Evolutionary conservation across 1,140 invertebrate species (phyloP).

Genomic region (Drosophila mayri): DNA sequence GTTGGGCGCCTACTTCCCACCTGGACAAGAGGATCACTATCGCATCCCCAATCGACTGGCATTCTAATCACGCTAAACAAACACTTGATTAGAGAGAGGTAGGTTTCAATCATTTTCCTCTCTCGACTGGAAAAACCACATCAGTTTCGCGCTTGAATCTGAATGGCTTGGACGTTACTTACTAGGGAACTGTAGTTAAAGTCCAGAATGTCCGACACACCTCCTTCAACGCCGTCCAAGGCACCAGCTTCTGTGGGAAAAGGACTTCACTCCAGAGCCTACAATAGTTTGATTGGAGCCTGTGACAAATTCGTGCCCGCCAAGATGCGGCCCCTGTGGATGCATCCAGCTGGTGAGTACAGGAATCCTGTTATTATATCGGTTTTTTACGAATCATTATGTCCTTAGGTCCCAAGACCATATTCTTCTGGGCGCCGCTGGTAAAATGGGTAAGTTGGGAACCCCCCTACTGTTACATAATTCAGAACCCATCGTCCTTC

Average conservation of each 20-base stretch:
- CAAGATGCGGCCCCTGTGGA: slow-evolving; percentile 44
- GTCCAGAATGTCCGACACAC: slow-evolving; percentile 17
- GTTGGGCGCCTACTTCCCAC: slow-evolving; percentile 19
- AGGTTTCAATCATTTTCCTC: slow-evolving; percentile 17
- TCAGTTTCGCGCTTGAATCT: slow-evolving; percentile 3
- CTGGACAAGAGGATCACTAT: slow-evolving; percentile 17
- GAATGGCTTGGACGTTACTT: slow-evolving; percentile 1
- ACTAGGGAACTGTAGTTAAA: not conserved
- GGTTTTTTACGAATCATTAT: not conserved
- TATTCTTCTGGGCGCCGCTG: slow-evolving; percentile 49
- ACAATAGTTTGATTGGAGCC: slow-evolving; percentile 19
- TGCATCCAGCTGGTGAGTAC: slow-evolving; percentile 43
- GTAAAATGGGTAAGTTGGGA: slow-evolving; percentile 48
- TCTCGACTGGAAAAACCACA: not conserved
- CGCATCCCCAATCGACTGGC: slow-evolving; percentile 4
- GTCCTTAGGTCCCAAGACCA: slow-evolving; percentile 35
- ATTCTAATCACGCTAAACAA: slow-evolving; percentile 8
- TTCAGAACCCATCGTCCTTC: slow-evolving; percentile 24
- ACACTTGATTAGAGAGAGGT: slow-evolving; percentile 12
- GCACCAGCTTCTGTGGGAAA: slow-evolving; percentile 5
- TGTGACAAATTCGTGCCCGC: slow-evolving; percentile 45
- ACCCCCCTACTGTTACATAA: slow-evolving; percentile 19
- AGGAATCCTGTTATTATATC: accelerated
- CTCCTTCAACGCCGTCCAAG: slow-evolving; percentile 1
- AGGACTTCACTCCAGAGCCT: slow-evolving; percentile 33